Conservation (phyloP, 2,113 vertebrate species). For the Syngnathus typhle region DNA sequence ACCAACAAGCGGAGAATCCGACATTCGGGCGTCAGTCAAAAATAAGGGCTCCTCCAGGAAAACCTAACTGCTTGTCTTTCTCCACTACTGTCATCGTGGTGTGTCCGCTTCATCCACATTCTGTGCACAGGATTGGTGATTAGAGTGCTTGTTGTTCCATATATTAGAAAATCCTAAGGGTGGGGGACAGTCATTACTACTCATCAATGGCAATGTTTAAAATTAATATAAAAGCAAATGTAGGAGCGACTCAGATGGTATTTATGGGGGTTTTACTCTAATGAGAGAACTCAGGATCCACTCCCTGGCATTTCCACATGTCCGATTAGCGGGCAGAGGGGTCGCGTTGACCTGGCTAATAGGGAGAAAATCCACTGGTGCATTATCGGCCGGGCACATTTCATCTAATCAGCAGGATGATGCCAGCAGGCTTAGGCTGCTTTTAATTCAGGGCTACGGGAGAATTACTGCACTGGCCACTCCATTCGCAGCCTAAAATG, state of each 20-base stretch:
- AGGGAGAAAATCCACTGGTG: slow-evolving; percentile 66
- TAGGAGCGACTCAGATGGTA: slow-evolving; percentile 20
- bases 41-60: slow-evolving; percentile 8
- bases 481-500: slow-evolving; percentile 46
- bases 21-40: background rate
- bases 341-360: slow-evolving; percentile 66
- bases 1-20: background rate
- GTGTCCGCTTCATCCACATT: slow-evolving; percentile 23
- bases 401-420: slow-evolving; percentile 74
- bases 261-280: slow-evolving; percentile 30
- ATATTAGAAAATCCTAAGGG: slow-evolving; percentile 2
- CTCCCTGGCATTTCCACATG: slow-evolving; percentile 50
- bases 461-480: slow-evolving; percentile 48
- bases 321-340: slow-evolving; percentile 57
- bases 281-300: slow-evolving; percentile 45
- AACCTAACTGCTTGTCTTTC: slow-evolving; percentile 9
- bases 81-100: slow-evolving; percentile 7
- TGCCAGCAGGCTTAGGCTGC: slow-evolving; percentile 62
- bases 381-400: slow-evolving; percentile 69
- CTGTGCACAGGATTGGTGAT: slow-evolving; percentile 23
- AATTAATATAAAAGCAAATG: slow-evolving; percentile 31
- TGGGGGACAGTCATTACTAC: slow-evolving; percentile 33
- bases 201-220: slow-evolving; percentile 38
- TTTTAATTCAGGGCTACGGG: slow-evolving; percentile 65
- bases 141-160: slow-evolving; percentile 35